Conservation (phyloP, 2,888 invertebrate genomes). For the Drosophila colorata region DNA sequence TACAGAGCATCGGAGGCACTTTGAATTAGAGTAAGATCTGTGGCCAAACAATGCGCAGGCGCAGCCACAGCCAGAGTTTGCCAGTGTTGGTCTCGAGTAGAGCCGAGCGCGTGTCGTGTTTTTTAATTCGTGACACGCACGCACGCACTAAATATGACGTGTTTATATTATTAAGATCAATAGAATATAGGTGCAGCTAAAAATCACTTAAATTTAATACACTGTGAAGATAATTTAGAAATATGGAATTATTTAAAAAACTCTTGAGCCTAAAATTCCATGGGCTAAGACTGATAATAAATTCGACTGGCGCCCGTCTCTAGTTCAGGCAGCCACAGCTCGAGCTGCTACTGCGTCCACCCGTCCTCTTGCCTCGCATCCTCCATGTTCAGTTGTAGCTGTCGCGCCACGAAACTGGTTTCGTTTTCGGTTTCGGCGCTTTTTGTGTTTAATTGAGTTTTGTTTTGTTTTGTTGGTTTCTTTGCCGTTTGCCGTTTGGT, state of each 20-base stretch:
- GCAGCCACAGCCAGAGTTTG: conserved; percentile 31
- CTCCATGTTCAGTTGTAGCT: conserved; percentile 27
- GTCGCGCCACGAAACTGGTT: conserved; percentile 51
- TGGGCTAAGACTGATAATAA: no score
- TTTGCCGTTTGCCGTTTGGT: conserved; percentile 24
- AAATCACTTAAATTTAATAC: no score
- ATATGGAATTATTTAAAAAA: no score
- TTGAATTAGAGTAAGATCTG: conserved; percentile 58
- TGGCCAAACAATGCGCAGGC: conserved; percentile 54
- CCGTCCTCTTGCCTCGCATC: background rate
- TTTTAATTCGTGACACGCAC: background rate
- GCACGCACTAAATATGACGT: no score
- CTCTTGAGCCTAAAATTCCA: background rate
- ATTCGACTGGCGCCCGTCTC: background rate
- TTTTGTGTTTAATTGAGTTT: conserved; percentile 61
- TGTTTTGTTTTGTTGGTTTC: conserved; percentile 29
- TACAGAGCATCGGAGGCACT: conserved; percentile 26
- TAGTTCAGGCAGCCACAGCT: conserved; percentile 1
- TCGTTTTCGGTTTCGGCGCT: conserved; percentile 55
- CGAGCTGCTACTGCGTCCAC: conserved; percentile 5
- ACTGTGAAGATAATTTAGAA: no score
- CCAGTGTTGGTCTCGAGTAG: conserved; percentile 6
- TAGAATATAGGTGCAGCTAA: no score
- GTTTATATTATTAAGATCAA: no score
- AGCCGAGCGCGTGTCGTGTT: conserved; percentile 7